These are phyloP conservation scores for Thaumetopoea pityocampa DNA, from an alignment of 1,140 invertebrate genomes.

Conservation along the genomic window DNA sequence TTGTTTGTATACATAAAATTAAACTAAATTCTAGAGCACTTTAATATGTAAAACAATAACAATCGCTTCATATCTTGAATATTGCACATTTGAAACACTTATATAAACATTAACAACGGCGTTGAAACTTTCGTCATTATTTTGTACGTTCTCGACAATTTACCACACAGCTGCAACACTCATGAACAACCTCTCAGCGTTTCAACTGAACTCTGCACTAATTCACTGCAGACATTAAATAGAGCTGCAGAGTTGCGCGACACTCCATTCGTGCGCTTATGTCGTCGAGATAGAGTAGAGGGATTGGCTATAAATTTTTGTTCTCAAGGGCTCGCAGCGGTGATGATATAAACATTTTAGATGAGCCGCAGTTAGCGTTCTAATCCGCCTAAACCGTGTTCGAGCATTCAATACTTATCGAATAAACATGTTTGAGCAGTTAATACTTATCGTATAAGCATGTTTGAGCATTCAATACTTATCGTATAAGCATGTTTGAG, in stretches of 20 bases:
- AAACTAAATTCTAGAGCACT: too few species aligned
- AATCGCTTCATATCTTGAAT: too few species aligned
- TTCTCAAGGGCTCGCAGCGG: conserved; percentile 13
- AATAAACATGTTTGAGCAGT: too few species aligned
- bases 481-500: too few species aligned
- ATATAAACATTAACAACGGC: conserved; percentile 16
- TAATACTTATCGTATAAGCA: too few species aligned
- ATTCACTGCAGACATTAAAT: conserved; percentile 22
- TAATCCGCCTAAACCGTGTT: too few species aligned
- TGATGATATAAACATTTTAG: conserved; percentile 17
- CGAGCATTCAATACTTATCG: too few species aligned
- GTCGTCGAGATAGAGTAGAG: conserved; percentile 11
- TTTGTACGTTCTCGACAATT: conserved; percentile 11
- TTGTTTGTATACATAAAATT: neutral
- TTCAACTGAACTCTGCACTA: conserved; percentile 16
- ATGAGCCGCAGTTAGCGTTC: conserved; percentile 10
- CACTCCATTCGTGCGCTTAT: conserved; percentile 8
- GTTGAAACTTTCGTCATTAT: conserved; percentile 21
- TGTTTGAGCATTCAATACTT: too few species aligned
- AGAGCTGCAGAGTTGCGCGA: conserved; percentile 10
- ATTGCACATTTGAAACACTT: conserved; percentile 14
- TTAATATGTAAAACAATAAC: too few species aligned
- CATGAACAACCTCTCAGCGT: conserved; percentile 15
- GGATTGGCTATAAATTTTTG: conserved; percentile 7
- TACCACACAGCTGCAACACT: conserved; percentile 10